Evolutionary conservation across 2,888 invertebrate genomes (phyloP).

Genomic region (Panzeria rudis): DNA sequence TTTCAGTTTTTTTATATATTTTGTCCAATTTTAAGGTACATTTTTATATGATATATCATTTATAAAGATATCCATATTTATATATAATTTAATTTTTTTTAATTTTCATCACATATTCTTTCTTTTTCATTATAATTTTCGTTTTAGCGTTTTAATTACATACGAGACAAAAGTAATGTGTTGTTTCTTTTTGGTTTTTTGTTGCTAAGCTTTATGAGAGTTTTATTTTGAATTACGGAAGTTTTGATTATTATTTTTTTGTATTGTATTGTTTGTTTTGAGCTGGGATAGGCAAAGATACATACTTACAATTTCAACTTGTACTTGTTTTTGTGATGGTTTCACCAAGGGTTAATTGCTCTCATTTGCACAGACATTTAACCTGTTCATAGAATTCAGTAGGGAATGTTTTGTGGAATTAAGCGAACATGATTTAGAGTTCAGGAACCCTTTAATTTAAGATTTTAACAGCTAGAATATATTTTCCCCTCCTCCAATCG

Average conservation of each 20-base stretch:
- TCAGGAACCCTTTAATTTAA: no score
- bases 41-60: slow-evolving; percentile 67
- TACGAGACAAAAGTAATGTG: slow-evolving; percentile 61
- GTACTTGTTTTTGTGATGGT: no score
- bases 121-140: slow-evolving; percentile 52
- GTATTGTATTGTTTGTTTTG: not conserved
- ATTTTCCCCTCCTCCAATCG: no score
- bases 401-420: no score
- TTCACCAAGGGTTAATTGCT: no score
- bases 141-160: slow-evolving; percentile 50
- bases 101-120: slow-evolving; percentile 72
- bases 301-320: not conserved
- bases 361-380: no score
- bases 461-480: no score
- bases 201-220: not conserved
- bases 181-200: slow-evolving; percentile 11
- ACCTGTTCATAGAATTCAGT: not conserved
- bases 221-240: slow-evolving; percentile 9
- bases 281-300: slow-evolving; percentile 8
- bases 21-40: slow-evolving; percentile 70
- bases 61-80: slow-evolving; percentile 44
- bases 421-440: no score
- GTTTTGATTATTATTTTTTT: slow-evolving; percentile 50
- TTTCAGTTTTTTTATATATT: slow-evolving; percentile 41
- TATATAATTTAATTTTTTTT: slow-evolving; percentile 69